These are phyloP conservation scores for Aplochiton taeniatus DNA, from an alignment of 2,797 vertebrate genomes.

Conservation along the genomic window DNA sequence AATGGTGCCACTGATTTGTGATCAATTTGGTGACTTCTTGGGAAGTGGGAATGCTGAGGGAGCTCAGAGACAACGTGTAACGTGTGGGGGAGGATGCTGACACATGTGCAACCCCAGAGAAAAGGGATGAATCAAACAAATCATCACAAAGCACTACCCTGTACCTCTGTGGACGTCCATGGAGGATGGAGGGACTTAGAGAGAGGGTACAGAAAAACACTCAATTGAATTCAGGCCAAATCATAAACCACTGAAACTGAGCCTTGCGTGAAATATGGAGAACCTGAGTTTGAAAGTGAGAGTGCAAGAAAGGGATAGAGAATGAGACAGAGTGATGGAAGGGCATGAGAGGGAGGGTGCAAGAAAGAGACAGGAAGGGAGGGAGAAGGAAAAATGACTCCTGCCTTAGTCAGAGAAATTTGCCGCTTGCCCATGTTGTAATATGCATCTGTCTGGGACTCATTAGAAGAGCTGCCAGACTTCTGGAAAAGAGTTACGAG, in stretches of 20 bases:
- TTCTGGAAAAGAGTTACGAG: not conserved
- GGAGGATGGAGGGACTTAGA: too few relatives aligned
- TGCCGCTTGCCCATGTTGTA: not conserved
- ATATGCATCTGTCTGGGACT: slow-evolving; percentile 6
- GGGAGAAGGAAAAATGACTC: not conserved
- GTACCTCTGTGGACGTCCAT: too few relatives aligned
- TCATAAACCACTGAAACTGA: not conserved
- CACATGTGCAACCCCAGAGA: too few relatives aligned
- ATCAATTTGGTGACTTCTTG: too few relatives aligned
- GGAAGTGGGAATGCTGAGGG: too few relatives aligned
- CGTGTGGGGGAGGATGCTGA: too few relatives aligned
- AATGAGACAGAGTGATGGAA: not conserved
- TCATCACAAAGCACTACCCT: too few relatives aligned
- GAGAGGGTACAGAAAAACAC: not conserved
- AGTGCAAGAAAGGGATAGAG: not conserved
- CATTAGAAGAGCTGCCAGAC: not conserved
- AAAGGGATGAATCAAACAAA: too few relatives aligned
- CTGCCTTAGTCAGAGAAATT: not conserved
- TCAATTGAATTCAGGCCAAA: not conserved
- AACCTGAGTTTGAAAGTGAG: not conserved
- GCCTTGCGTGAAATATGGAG: not conserved
- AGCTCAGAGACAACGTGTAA: too few relatives aligned
- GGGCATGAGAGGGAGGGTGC: slow-evolving; percentile 51
- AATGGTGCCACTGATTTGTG: too few relatives aligned
- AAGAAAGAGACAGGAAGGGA: slow-evolving; percentile 55